Base-by-base conservation (phyloP, 2,113 vertebrate genomes). In the Kryptolebias marmoratus region DNA sequence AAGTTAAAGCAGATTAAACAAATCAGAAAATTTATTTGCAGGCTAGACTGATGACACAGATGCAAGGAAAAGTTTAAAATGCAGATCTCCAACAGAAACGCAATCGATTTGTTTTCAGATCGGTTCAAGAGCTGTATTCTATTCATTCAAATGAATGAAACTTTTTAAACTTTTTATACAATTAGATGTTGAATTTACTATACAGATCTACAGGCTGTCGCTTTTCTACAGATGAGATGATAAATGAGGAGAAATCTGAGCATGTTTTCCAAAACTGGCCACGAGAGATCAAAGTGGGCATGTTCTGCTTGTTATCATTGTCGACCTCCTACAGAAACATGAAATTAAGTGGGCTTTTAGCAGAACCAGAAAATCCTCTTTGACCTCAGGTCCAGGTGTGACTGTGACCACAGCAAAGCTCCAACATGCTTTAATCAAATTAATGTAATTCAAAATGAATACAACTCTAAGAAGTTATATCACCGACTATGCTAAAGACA, bases 371-470 rank as follows among this genome's bases (percentile, higher is more conserved):
- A 68, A 48, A 71, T 16, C 71, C 52, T 75, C 62, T 67, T 52
- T 1, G 18, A 71, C 70, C 57, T 68, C 2, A 12, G 64, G 63
- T 69, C 48, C 53, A 71, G 68, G 49, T 82, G 63, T 58, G 59
- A 85, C 30, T 71, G 81, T 75, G 78, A 82, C 73, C 77, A 58
- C 49, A 81, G 63, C 12, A 60, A 76, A 71, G 71, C 73, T 76
- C 81, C 80, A 79, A 81, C 64, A 84, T 73, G 76, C 65, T 64
- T 75, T 67, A 79, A 81, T 75, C 64, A 86, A 87, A 81, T 80
- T 75, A 82, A 86, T 84, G 81, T 66, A 86, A 88, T 86, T 87
- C 47, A 89, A 84, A 81, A 87, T 60, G 67, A 84, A 84, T 65
- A 79, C 72, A 85, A 87, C 79, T 84, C 61, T 74, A 57, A 76